These are phyloP conservation scores for Mythimna vitellina DNA, from an alignment of 2,888 invertebrate genomes.

Conservation along the genomic window DNA sequence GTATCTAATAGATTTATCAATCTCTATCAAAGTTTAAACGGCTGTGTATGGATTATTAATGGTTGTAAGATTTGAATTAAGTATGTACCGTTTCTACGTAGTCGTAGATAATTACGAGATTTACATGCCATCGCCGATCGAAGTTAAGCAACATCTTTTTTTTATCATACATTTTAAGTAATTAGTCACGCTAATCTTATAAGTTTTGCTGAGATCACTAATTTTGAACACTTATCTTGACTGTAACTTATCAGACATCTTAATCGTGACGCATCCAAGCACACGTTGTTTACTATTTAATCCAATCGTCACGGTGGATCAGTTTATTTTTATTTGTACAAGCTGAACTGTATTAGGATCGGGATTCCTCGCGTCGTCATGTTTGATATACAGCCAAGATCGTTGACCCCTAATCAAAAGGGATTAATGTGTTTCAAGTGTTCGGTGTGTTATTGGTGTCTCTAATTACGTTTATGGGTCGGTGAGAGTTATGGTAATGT, in stretches of 20 bases:
- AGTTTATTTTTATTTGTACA: conserved; percentile 76
- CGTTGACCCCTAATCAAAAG: conserved; percentile 85
- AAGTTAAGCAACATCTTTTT: conserved; percentile 49
- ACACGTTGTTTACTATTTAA: conserved; percentile 70
- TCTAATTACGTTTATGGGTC: conserved; percentile 88
- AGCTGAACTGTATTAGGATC: conserved; percentile 77
- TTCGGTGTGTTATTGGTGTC: conserved; percentile 85
- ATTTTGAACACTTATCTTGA: conserved; percentile 66
- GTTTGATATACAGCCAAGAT: conserved; percentile 79
- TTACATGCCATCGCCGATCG: conserved; percentile 39
- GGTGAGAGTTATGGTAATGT: conserved; percentile 88
- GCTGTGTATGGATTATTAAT: conserved; percentile 62
- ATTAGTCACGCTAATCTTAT: conserved; percentile 59
- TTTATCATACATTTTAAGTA: conserved; percentile 51
- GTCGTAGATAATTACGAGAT: conserved; percentile 59
- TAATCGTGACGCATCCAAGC: conserved; percentile 77
- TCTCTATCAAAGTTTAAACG: conserved; percentile 62
- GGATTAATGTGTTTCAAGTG: conserved; percentile 87
- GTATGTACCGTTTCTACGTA: conserved; percentile 62
- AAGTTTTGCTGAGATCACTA: conserved; percentile 30
- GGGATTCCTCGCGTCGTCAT: conserved; percentile 75
- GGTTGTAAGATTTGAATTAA: conserved; percentile 63
- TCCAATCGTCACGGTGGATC: conserved; percentile 72
- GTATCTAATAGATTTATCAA: conserved; percentile 67
- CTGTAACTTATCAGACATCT: conserved; percentile 65